Base-by-base conservation (phyloP, 1,140 invertebrate genomes). In the Drosophila bocki region DNA sequence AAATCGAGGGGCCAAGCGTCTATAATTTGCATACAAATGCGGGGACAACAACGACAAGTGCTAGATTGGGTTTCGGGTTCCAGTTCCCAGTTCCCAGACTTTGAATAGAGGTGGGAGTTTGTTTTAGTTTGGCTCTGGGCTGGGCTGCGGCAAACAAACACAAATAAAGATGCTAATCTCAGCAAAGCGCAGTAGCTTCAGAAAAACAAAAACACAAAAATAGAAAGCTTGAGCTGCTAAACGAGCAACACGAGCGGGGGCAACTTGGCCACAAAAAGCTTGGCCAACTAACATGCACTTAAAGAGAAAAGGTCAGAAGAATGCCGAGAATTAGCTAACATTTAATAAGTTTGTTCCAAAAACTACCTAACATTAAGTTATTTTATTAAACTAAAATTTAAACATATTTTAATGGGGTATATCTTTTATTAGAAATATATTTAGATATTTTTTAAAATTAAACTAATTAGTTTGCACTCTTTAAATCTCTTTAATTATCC, bases 1-100 rank as follows among this genome's bases (percentile, higher is more conserved):
- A 87, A 85, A 68, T 56, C 63, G 48, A 68, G 67, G 79, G 78
- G 54, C 78, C 85, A 90, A 72, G 78, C 86, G 42, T 90, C 85
- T 90, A 90, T 90, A 90, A 90, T 90, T 90, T 90, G 85, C 85
- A 90, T 90, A 90, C 88, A 90, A 90, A 90, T 90, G 86, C 85
- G 78, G 58, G 58, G 54, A 68, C 75, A 68, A 64, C 41, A 72
- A 72, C 58, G 80, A 75, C 57, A 75, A 75, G 71, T 77, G 58
- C 63, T 35, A 76, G 80, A 78, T 72, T 67, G 53, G 69, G 48
- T 54, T 81, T 84, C 75, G 79, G 68, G 54, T 65, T 60, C 42
- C 51, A 42, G n/a, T 47, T 75, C 42, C 44, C 41, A 17, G 19
- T n/a, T 48, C 7, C 12, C 33, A 22, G 29, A 39, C 19, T 39